Conservation (phyloP, 2,113 vertebrate genomes). For the Procavia capensis region DNA sequence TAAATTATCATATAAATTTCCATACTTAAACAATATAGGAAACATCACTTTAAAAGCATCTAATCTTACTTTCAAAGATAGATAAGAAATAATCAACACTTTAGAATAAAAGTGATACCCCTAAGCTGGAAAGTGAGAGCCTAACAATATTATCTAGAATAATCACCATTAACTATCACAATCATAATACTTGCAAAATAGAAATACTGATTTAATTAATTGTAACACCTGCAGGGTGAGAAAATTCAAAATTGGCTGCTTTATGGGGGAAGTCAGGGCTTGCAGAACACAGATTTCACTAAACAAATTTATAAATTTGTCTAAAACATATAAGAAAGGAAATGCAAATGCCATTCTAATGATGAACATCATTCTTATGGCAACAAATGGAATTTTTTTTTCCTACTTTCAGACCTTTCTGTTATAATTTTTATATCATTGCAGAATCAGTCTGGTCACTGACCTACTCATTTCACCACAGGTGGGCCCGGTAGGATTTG, state of each 20-base stretch:
- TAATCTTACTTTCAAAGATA: conserved; percentile 87
- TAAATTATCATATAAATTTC: conserved; percentile 87
- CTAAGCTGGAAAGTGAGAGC: conserved; percentile 79
- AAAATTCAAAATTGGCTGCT: conserved; percentile 65
- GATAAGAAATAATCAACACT: conserved; percentile 86
- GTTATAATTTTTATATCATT: conserved; percentile 15
- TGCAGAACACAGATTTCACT: conserved; percentile 40
- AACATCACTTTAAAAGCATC: conserved; percentile 83
- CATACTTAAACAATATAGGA: conserved; percentile 80
- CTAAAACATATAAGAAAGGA: neutral
- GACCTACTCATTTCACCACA: conserved; percentile 4
- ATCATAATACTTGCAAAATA: conserved; percentile 83
- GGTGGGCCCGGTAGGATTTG: neutral
- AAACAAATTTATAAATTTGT: conserved; percentile 52
- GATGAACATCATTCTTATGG: neutral
- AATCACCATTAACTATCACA: conserved; percentile 83
- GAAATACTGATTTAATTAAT: conserved; percentile 85
- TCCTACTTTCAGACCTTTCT: neutral
- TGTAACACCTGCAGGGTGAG: conserved; percentile 81
- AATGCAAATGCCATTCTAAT: neutral
- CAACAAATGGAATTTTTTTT: neutral
- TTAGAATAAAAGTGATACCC: conserved; percentile 83
- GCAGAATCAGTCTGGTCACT: conserved; percentile 29
- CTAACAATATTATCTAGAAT: conserved; percentile 85
- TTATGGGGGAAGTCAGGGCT: neutral